Evolutionary conservation across 1,140 invertebrate genomes (phyloP), one percentile per base, ranked within the genome.

Genomic region (Drosophila obscura): DNA sequence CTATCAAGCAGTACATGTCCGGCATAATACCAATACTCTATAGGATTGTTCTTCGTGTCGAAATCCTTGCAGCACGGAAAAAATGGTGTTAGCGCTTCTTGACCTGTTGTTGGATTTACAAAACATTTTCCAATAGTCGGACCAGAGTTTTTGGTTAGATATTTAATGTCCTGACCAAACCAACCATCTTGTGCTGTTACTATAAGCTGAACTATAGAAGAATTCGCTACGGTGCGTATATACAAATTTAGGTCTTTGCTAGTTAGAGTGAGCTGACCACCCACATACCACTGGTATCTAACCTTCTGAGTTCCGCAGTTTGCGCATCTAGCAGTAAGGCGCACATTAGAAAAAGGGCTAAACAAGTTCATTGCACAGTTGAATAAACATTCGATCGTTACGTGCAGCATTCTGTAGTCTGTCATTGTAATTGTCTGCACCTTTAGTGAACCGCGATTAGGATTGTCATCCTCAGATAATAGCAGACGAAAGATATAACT

Each of bases 1-100:
- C 0, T 52, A 0, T 19, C 49, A 2, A 82, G 26, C 0, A 82
- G 43, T 7, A 82, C 53, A 1, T 26, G 6, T 4, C 46, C 43
- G 0, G 69, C 69, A 26, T 66, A 82, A 9, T 48, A 74, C 44
- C 57, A 82, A 41, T 59, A 78, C n/a, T 63, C 63, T 0, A 82
- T 41, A 0, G 74, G 80, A 0, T 6, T 8, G 7, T 51, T 41
- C 0, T 1, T 4, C 3, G 24, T 50, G 0, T 6, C 4, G 19
- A 50, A 82, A 7, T 41, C n/a, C 3, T 2, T 46, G 39, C 79
- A 82, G 35, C 80, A 82, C 0, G 76, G 52, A 43, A 9, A 35
- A 44, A 78, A 82, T 1, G 7, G 0, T 0, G 79, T 78, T 6
- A 26, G 4, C 5, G 52, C 60, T 41, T 82, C 79, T 2, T 44